Percentiles rank a stretch among this genome's conserved stretches.
Evolutionary conservation across 2,888 invertebrate genomes (phyloP).

Genomic region (Griposia aprilina): DNA sequence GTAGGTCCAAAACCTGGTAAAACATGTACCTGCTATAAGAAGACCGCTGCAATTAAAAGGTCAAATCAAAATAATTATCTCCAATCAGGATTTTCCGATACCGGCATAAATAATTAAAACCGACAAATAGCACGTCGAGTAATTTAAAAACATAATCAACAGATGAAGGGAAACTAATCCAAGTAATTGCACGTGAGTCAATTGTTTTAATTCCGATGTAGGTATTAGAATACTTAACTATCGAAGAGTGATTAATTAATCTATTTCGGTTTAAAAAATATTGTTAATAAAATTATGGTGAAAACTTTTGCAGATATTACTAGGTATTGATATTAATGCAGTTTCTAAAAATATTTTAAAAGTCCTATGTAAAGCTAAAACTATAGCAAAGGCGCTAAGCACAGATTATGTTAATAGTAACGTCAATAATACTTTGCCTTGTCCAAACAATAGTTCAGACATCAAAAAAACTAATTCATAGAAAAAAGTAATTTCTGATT

Average conservation of each 20-base stretch:
- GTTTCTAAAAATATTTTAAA: neutral
- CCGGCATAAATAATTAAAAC: constrained; percentile 11
- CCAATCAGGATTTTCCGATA: constrained; percentile 20
- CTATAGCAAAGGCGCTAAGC: neutral
- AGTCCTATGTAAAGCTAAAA: neutral
- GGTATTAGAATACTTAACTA: constrained; percentile 30
- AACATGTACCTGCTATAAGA: neutral
- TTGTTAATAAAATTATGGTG: neutral
- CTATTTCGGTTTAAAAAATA: no score
- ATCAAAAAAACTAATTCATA: no score
- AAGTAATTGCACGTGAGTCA: constrained; percentile 45
- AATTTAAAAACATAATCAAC: constrained; percentile 27
- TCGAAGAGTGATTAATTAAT: constrained; percentile 50
- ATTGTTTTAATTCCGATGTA: constrained; percentile 44
- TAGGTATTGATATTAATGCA: neutral
- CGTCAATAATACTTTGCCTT: neutral
- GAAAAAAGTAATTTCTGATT: no score
- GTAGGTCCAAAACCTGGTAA: no score
- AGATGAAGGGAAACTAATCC: constrained; percentile 46
- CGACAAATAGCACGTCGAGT: neutral
- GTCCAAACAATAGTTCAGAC: no score
- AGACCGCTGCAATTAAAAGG: constrained; percentile 8
- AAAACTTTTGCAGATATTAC: neutral
- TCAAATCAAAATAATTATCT: constrained; percentile 24
- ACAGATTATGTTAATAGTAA: neutral